These are phyloP conservation scores for Panopea generosa DNA, from an alignment of 2,888 invertebrate species.

Conservation along the genomic window DNA sequence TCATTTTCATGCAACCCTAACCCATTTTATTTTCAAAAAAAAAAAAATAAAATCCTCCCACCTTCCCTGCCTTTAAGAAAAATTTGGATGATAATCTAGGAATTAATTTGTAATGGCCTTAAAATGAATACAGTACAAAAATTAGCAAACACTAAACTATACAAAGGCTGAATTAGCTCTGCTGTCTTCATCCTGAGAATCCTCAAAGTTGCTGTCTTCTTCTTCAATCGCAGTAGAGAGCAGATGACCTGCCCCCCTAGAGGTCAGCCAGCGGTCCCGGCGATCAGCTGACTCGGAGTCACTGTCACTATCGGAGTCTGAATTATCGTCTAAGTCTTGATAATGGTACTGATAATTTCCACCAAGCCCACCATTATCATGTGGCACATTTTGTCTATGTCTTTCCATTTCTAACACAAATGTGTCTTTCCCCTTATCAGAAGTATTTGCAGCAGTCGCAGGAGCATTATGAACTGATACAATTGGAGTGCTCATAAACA, in stretches of 20 bases:
- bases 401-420: slow-evolving; percentile 2
- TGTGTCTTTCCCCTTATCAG: neutral
- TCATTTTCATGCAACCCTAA: too few relatives aligned
- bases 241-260: slow-evolving; percentile 39
- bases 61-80: too few relatives aligned
- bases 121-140: too few relatives aligned
- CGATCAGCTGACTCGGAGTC: slow-evolving; percentile 14
- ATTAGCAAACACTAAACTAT: neutral
- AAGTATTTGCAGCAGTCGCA: neutral
- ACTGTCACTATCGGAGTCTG: slow-evolving; percentile 10
- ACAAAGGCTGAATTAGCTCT: slow-evolving; percentile 24
- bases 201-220: slow-evolving; percentile 60
- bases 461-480: too few relatives aligned
- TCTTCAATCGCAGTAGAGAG: slow-evolving; percentile 57
- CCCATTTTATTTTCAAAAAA: too few relatives aligned
- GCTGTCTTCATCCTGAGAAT: slow-evolving; percentile 39
- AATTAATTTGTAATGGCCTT: too few relatives aligned
- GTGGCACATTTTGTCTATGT: neutral
- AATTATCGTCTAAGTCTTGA: neutral
- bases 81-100: too few relatives aligned
- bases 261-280: slow-evolving; percentile 47
- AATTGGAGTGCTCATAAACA: slow-evolving; percentile 15
- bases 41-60: too few relatives aligned
- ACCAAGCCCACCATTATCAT: neutral
- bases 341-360: neutral